phyloP scores from a whole-genome alignment of 2,113 vertebrate species.

The Gulo gulo region DNA sequence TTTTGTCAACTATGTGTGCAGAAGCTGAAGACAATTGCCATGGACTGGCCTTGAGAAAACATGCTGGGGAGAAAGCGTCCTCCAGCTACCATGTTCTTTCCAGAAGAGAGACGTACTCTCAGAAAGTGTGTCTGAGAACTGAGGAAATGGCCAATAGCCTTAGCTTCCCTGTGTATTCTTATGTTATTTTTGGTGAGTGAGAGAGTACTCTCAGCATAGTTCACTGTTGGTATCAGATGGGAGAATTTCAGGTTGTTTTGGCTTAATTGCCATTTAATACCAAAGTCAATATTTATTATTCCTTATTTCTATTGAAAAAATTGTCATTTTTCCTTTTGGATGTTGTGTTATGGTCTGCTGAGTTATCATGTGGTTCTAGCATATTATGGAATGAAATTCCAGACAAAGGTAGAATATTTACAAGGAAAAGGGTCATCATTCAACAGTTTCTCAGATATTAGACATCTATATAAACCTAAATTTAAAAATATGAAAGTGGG shows the following conservation, averaged over 20 bases:
- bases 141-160: no score
- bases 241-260: background rate
- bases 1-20: no score
- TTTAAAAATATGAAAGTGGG: background rate
- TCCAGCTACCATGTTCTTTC: no score
- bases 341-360: background rate
- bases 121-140: no score
- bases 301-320: background rate
- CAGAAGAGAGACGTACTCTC: no score
- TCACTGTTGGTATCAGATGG: slow-evolving; percentile 21
- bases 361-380: background rate
- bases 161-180: slow-evolving; percentile 30
- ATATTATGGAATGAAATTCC: background rate
- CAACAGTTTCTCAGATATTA: background rate
- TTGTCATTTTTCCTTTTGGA: background rate
- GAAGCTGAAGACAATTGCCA: no score
- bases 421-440: background rate
- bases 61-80: no score
- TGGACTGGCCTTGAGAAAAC: no score
- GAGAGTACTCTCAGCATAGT: slow-evolving; percentile 51
- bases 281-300: background rate
- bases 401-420: background rate
- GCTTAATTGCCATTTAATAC: background rate
- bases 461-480: background rate
- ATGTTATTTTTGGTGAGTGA: slow-evolving; percentile 7